Percentiles rank a stretch among this genome's conserved stretches.
Conservation (phyloP, 2,113 vertebrate genomes). For the Platanista minor region DNA sequence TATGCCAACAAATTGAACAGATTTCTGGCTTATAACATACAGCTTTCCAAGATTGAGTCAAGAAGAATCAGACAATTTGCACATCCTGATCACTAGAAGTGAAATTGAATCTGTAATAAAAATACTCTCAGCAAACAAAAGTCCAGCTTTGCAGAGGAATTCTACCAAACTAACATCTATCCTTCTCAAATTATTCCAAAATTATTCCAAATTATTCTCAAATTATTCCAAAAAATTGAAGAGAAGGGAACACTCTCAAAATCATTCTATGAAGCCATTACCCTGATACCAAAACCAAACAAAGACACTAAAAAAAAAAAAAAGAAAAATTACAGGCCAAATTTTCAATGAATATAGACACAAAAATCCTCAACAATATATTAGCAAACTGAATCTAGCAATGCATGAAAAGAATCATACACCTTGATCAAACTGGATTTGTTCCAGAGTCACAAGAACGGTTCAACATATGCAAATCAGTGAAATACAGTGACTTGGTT, state of each 20-base stretch:
- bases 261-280: background rate
- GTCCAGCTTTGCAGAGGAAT: background rate
- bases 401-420: background rate
- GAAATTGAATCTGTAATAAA: background rate
- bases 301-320: background rate
- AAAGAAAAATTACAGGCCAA: background rate
- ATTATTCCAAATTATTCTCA: background rate
- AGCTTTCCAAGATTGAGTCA: background rate
- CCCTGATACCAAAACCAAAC: background rate
- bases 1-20: background rate
- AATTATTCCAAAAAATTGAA: background rate
- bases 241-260: background rate
- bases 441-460: background rate
- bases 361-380: background rate
- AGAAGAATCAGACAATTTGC: background rate
- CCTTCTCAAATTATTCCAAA: background rate
- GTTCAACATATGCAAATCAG: background rate
- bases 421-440: background rate
- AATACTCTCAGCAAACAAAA: background rate
- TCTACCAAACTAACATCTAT: background rate
- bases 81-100: background rate
- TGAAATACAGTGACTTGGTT: background rate
- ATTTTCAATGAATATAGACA: background rate
- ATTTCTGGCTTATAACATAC: background rate
- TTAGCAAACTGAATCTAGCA: background rate